Base-by-base conservation (phyloP, 2,797 vertebrate genomes). In the Acanthurus leucopareius region DNA sequence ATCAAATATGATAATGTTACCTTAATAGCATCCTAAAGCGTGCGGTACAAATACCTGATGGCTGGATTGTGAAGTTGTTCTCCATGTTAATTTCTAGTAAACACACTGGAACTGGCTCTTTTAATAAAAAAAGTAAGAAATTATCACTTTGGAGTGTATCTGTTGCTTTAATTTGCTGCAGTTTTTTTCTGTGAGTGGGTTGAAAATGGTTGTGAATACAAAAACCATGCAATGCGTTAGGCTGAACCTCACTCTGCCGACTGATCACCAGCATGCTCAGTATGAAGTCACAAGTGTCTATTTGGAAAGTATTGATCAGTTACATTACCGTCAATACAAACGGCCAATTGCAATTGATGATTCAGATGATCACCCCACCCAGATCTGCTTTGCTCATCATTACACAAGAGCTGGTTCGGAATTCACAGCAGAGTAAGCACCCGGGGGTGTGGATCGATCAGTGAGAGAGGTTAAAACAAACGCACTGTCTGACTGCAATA, bases 261-360 rank as follows among this genome's bases (percentile, higher is more conserved):
- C 71, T 42, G 79, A 81, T 72, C 70, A 69, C 47, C 65, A 66
- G 35, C 77, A 11, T 54, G 65, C 60, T 62, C 61, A 85, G 87
- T 88, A 83, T 84, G 82, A 78, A 91, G 67, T 51, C 71, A 62
- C 83, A 47, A 68, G 83, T 86, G 86, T 86, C 83, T 80, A 71
- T 91, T 93, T 92, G 92, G 93, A 94, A 94, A 93, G 89, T 93
- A 95, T 94, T 68, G 91, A 94, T 63, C 77, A 4, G 85, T 85
- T 80, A 58, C 82, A 84, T 86, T 88, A 73, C 64, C 71, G 58
- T 94, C 94, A 59, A 93, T 94, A 84, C 80, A 81, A 75, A 82
- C 59, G 80, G 83, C 83, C 93, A 89, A 91, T 91, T 93, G 86
- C 70, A 79, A 91, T 88, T 91, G 92, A 93, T 73, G 87, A 90